A percentile compares a stretch with the other conserved stretches of the same genome.
Conservation (phyloP, 2,888 invertebrate species). For the Graphium colonna region DNA sequence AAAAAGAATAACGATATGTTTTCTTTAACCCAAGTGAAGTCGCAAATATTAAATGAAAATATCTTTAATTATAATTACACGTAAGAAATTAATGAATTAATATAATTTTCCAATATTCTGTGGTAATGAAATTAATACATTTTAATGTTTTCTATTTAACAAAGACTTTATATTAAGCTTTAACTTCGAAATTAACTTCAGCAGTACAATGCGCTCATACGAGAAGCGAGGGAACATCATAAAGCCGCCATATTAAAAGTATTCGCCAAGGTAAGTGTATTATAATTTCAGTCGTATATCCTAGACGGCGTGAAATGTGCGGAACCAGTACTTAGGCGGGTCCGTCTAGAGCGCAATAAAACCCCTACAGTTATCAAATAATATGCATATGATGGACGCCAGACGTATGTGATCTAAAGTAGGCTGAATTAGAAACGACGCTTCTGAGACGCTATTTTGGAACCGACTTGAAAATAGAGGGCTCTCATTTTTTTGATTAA, state of each 20-base stretch:
- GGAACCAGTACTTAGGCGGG: slow-evolving; percentile 58
- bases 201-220: slow-evolving; percentile 5
- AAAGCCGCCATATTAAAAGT: slow-evolving; percentile 46
- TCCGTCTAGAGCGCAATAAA: slow-evolving; percentile 70
- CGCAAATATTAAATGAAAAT: too few species aligned
- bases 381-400: slow-evolving; percentile 65
- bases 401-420: slow-evolving; percentile 54
- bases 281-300: slow-evolving; percentile 38
- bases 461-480: background rate
- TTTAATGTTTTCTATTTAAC: background rate
- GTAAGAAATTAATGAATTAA: too few species aligned
- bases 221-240: slow-evolving; percentile 37
- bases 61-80: too few species aligned
- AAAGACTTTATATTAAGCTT: slow-evolving; percentile 29
- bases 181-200: slow-evolving; percentile 42
- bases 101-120: too few species aligned
- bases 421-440: slow-evolving; percentile 47
- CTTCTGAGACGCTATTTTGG: background rate
- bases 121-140: too few species aligned
- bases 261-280: slow-evolving; percentile 39
- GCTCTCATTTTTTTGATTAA: too few species aligned
- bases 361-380: slow-evolving; percentile 63
- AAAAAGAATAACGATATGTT: too few species aligned
- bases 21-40: too few species aligned
- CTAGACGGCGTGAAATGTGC: slow-evolving; percentile 36